phyloP scores from a whole-genome alignment of 2,888 invertebrate genomes.

The Mylabris sibirica region DNA sequence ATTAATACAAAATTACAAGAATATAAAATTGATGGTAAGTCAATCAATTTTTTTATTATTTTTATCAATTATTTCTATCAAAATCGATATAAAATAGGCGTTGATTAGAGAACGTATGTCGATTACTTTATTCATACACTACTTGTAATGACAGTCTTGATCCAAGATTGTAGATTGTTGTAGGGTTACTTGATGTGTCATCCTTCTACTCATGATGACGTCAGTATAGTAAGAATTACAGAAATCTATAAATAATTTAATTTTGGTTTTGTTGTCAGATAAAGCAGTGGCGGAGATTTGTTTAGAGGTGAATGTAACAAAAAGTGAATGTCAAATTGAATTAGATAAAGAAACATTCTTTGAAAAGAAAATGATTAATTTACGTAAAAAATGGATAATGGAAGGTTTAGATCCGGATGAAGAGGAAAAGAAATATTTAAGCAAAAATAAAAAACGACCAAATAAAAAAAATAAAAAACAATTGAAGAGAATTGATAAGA shows the following conservation, averaged over 20 bases:
- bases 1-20: constrained; percentile 87
- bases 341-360: constrained; percentile 92
- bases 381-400: constrained; percentile 85
- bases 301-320: constrained; percentile 91
- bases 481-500: constrained; percentile 34
- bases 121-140: too few relatives aligned
- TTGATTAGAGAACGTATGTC: not conserved
- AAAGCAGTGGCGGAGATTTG: constrained; percentile 89
- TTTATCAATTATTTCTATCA: not conserved
- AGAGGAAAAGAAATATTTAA: constrained; percentile 68
- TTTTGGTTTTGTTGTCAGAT: constrained; percentile 67
- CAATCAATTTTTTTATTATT: constrained; percentile 23
- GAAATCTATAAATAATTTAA: too few relatives aligned
- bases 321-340: constrained; percentile 90
- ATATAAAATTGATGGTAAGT: constrained; percentile 80
- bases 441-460: constrained; percentile 56
- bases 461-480: constrained; percentile 42
- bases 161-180: too few relatives aligned
- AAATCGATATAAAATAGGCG: constrained; percentile 15
- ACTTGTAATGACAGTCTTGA: too few relatives aligned
- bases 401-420: constrained; percentile 84
- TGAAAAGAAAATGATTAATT: constrained; percentile 84
- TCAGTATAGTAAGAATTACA: too few relatives aligned
- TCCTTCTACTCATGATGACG: too few relatives aligned
- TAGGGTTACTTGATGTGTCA: too few relatives aligned